A percentile compares a stretch with the other conserved stretches of the same genome.
Evolutionary conservation across 2,113 vertebrate species (phyloP).

Genomic region (Camelus bactrianus): DNA sequence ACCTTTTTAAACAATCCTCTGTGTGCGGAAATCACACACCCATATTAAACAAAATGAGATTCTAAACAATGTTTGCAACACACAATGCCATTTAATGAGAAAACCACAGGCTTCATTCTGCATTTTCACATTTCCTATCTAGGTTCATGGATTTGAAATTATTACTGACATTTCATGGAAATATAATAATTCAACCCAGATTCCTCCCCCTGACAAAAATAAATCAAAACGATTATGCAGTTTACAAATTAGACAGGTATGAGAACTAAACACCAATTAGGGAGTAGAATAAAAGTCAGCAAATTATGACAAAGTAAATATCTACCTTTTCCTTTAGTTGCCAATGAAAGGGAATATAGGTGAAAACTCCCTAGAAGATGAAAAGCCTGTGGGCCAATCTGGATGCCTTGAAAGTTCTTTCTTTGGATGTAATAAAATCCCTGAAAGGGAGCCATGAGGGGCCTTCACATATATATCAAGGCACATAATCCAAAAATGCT

Average conservation of each 20-base stretch:
- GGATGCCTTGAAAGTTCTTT: background rate
- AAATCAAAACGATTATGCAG: constrained; percentile 30
- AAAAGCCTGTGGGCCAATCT: background rate
- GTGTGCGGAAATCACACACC: constrained; percentile 53
- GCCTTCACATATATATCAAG: background rate
- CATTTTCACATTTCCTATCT: constrained; percentile 22
- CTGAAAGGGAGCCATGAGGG: background rate
- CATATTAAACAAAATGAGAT: constrained; percentile 55
- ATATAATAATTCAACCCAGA: constrained; percentile 40
- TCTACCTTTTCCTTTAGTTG: constrained; percentile 25
- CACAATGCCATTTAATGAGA: constrained; percentile 58
- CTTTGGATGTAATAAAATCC: background rate
- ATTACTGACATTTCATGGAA: constrained; percentile 63
- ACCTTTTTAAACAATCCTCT: constrained; percentile 31
- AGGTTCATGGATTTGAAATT: constrained; percentile 67
- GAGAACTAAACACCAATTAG: background rate
- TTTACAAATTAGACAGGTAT: constrained; percentile 18
- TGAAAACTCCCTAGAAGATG: background rate
- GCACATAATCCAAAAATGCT: background rate
- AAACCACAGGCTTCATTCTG: constrained; percentile 35
- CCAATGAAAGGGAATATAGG: background rate
- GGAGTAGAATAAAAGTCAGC: constrained; percentile 11
- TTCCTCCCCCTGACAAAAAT: background rate
- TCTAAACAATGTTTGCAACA: constrained; percentile 33
- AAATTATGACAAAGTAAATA: constrained; percentile 37